These are phyloP conservation scores for Chymomyza costata DNA, from an alignment of 1,140 invertebrate genomes.

Conservation along the genomic window DNA sequence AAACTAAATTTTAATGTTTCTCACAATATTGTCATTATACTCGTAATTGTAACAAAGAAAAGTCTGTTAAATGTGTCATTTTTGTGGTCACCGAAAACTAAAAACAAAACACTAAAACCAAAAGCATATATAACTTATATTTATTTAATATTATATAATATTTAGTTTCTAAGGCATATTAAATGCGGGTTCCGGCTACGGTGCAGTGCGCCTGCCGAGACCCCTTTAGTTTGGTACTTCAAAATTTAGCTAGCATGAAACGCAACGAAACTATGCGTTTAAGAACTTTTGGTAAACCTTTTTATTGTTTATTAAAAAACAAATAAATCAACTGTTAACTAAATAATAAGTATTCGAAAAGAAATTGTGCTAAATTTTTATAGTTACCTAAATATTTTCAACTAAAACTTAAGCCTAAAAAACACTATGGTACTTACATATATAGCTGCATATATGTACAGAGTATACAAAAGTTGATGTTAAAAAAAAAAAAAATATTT, in stretches of 20 bases:
- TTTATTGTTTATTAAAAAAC: slow-evolving; percentile 53
- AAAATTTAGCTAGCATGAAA: slow-evolving; percentile 51
- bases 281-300: slow-evolving; percentile 56
- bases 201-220: slow-evolving; percentile 40
- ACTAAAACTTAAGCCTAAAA: too few relatives aligned
- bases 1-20: slow-evolving; percentile 50
- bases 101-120: slow-evolving; percentile 4
- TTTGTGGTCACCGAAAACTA: slow-evolving; percentile 48
- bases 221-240: slow-evolving; percentile 20
- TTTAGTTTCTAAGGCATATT: slow-evolving; percentile 28
- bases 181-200: slow-evolving; percentile 6
- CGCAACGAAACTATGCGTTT: slow-evolving; percentile 32
- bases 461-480: too few relatives aligned
- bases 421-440: too few relatives aligned
- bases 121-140: slow-evolving; percentile 46
- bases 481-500: slow-evolving; percentile 15
- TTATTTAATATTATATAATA: slow-evolving; percentile 42
- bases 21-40: slow-evolving; percentile 31
- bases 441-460: slow-evolving; percentile 56
- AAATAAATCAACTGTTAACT: slow-evolving; percentile 15
- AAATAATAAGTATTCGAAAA: slow-evolving; percentile 15
- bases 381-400: slow-evolving; percentile 42
- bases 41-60: slow-evolving; percentile 53
- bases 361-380: slow-evolving; percentile 68
- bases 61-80: slow-evolving; percentile 69